Evolutionary conservation across 2,888 invertebrate species (phyloP), one percentile per base, ranked within the genome.

Genomic region (Clostera curtula): DNA sequence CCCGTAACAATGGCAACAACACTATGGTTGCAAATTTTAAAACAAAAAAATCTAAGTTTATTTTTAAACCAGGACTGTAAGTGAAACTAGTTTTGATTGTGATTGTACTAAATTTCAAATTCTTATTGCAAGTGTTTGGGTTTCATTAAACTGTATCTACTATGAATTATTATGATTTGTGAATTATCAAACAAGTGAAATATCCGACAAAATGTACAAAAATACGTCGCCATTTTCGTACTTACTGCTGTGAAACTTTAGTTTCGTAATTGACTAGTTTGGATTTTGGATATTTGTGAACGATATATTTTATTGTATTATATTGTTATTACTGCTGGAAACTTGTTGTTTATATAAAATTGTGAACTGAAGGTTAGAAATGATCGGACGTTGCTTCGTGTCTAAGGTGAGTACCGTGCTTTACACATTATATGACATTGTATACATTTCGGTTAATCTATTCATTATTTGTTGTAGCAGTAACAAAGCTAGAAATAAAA

Each of bases 211-310:
- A 15, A 17, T 28, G 38, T 34, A 36, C 38, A 44, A 32, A 42
- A 46, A 44, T 42, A 48, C 39, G 64, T 65, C 66, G 66, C 64
- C 66, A 65, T 65, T 60, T 65, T 63, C 58, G 24, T 51, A 51
- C 40, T 51, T 43, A 36, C 50, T 57, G 49, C 44, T 43, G 53
- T 60, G 53, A 56, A 56, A 52, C 51, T 55, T 56, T 38, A 37
- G 31, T 39, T 41, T 49, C 38, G 39, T 43, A 41, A 12, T 9
- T 13, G 23, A 3, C 37, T 25, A 24, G 30, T 29, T 34, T 25
- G 8, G 12, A n/a, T 34, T 34, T 29, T 18, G 33, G 27, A 39
- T 37, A 34, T 34, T 38, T 38, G 47, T 53, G 44, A 30, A 35
- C 32, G 25, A 27, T 27, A 31, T 30, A 31, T 27, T 21, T 36